Conservation (phyloP, 2,888 invertebrate species). For the Harpalus rubripes region DNA sequence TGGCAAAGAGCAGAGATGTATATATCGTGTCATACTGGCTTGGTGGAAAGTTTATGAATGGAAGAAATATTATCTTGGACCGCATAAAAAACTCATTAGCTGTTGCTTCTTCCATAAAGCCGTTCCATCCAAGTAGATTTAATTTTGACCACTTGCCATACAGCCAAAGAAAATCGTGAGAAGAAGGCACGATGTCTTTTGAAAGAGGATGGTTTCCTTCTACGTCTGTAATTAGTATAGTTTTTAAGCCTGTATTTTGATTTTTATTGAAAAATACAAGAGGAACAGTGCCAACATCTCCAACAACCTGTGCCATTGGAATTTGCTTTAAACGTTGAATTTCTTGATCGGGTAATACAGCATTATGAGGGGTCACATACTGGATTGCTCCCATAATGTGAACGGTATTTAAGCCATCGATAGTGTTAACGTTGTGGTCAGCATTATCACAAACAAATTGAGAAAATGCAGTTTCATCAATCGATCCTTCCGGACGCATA, state of each 20-base stretch:
- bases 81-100: conserved; percentile 9
- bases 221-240: too few species aligned
- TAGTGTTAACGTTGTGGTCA: not conserved
- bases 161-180: not conserved
- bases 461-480: not conserved
- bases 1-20: too few species aligned
- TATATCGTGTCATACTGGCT: too few species aligned
- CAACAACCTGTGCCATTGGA: too few species aligned
- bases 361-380: not conserved
- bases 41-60: too few species aligned
- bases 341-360: too few species aligned
- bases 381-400: not conserved
- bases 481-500: not conserved
- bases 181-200: conserved; percentile 49
- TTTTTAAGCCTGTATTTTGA: too few species aligned
- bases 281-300: too few species aligned
- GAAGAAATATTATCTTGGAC: too few species aligned
- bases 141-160: not conserved
- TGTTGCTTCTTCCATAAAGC: conserved; percentile 41
- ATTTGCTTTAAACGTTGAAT: too few species aligned
- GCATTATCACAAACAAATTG: not conserved
- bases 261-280: too few species aligned
- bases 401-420: not conserved
- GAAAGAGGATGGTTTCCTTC: too few species aligned
- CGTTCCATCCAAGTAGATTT: conserved; percentile 34